Evolutionary conservation across 1,140 invertebrate species (phyloP), one percentile per base, ranked within the genome.

Genomic region (Philopotamus ludificatus): DNA sequence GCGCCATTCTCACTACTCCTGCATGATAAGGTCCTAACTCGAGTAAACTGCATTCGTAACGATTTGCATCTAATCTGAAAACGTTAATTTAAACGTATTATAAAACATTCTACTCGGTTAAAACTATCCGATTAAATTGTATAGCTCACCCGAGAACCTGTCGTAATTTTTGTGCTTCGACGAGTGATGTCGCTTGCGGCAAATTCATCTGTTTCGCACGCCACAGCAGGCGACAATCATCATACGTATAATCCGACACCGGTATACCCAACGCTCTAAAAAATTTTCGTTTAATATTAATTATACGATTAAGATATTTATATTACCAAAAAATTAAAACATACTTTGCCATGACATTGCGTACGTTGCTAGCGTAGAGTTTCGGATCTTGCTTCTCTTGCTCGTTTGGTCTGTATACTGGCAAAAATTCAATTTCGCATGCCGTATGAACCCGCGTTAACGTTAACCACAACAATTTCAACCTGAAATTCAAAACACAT

Each of bases 381-480:
- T 92, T 93, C 0, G 94, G 90, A 82, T 98, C 88, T 63, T 83
- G 79, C 74, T 89, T 90, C 76, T 98, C 95, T 62, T 88, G 90
- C 68, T 92, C 89, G 70, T 81, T 93, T 1, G 95, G 95, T 12
- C 81, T 84, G 78, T 97, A 97, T 0, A 97, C 93, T 0, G 95
- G 95, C 10, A 98, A 83, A 80, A 93, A 97, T 82, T 97, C 94
- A 53, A 98, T 91, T 83, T 97, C 94, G 73, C 93, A 91, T 51
- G 86, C 87, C 68, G 90, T 97, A 72, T 92, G 89, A 66, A 96
- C 88, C 77, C 96, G 92, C 3, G 93, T 92, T 67, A 98, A 79
- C 0, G 94, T 96, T 62, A 95, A 77, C 93, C 94, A 97, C 4
- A 97, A 76, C 23, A 94, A 81, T 74, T 92, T 90, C 67, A 91